Conservation (phyloP, 2,888 invertebrate species). For the Papilio elwesi region DNA sequence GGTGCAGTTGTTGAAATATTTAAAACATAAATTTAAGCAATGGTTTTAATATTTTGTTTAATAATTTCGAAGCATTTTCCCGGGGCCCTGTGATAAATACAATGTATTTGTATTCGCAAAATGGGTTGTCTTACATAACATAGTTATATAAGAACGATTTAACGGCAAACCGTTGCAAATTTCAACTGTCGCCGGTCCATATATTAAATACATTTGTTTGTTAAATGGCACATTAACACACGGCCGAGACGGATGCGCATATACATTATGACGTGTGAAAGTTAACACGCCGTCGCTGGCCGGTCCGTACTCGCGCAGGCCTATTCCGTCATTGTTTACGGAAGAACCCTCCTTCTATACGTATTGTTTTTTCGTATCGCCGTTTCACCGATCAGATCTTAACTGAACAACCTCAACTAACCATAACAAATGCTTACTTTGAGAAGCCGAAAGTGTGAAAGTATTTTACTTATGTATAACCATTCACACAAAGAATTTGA, state of each 20-base stretch:
- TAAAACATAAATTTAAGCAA: background rate
- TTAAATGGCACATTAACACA: slow-evolving; percentile 27
- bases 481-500: slow-evolving; percentile 2
- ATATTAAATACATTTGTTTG: slow-evolving; percentile 23
- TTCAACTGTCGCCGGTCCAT: slow-evolving; percentile 24
- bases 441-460: slow-evolving; percentile 31
- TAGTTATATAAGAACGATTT: slow-evolving; percentile 12
- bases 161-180: slow-evolving; percentile 19
- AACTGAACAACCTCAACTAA: slow-evolving; percentile 20
- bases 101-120: background rate
- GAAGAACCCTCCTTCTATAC: slow-evolving; percentile 5
- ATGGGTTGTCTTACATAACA: background rate
- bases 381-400: slow-evolving; percentile 18
- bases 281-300: slow-evolving; percentile 49
- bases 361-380: slow-evolving; percentile 25
- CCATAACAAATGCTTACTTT: slow-evolving; percentile 33
- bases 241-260: slow-evolving; percentile 50
- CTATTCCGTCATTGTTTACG: slow-evolving; percentile 9
- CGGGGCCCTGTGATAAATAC: background rate
- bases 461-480: slow-evolving; percentile 29
- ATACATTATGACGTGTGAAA: slow-evolving; percentile 71
- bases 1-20: too few relatives aligned
- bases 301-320: background rate
- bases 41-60: background rate
- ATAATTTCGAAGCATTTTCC: background rate